phyloP scores from a whole-genome alignment of 37 sponge, comb jelly and placozoan genomes.

The Haliclona indistincta region DNA sequence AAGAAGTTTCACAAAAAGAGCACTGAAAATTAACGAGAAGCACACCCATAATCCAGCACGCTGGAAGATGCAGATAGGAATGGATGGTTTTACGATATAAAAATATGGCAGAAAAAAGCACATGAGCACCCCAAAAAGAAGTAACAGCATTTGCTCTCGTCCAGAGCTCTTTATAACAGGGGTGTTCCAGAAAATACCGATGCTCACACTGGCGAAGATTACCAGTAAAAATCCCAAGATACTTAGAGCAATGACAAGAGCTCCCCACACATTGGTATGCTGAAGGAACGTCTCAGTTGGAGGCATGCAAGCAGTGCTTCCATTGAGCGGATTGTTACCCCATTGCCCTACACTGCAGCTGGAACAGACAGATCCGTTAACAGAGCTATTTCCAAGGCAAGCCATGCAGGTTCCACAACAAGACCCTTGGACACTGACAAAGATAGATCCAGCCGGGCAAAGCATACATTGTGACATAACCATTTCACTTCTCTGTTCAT shows the following conservation, averaged over 20 bases:
- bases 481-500: background rate
- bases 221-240: background rate
- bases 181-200: conserved; percentile 31
- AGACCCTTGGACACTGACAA: background rate
- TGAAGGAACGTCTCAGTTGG: background rate
- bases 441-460: conserved; percentile 18
- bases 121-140: conserved; percentile 35
- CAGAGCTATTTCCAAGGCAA: conserved; percentile 34
- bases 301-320: conserved; percentile 26
- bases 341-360: conserved; percentile 29
- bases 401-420: conserved; percentile 57
- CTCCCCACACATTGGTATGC: background rate
- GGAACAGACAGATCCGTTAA: background rate
- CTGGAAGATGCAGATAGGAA: conserved; percentile 31
- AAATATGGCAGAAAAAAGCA: conserved; percentile 24
- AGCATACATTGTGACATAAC: background rate
- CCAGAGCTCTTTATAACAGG: conserved; percentile 57
- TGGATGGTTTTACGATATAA: conserved; percentile 20
- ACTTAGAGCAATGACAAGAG: conserved; percentile 1
- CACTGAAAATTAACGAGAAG: conserved; percentile 49
- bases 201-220: background rate
- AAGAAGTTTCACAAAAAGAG: conserved; percentile 64
- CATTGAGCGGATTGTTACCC: conserved; percentile 32
- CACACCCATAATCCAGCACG: conserved; percentile 39
- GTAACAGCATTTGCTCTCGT: conserved; percentile 35